These are phyloP conservation scores for Myxocyprinus asiaticus DNA, from an alignment of 2,113 vertebrate genomes.

Conservation along the genomic window DNA sequence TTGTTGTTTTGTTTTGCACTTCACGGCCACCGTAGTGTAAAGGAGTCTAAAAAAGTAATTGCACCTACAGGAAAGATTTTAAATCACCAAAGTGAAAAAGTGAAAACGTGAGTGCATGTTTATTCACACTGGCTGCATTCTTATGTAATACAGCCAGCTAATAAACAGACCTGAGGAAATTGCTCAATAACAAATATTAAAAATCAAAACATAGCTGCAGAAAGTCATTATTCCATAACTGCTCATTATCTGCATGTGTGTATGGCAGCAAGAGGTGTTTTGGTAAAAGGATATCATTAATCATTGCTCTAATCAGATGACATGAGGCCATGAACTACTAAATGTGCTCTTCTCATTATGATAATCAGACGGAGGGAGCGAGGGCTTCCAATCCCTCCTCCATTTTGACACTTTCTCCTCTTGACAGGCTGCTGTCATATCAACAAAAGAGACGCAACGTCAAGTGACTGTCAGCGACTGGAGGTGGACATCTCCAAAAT, in stretches of 20 bases:
- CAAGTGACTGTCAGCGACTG: slow-evolving; percentile 53
- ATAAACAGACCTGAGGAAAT: too few species aligned
- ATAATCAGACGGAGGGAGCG: slow-evolving; percentile 91
- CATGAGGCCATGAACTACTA: slow-evolving; percentile 93
- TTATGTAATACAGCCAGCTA: too few species aligned
- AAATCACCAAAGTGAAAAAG: not conserved
- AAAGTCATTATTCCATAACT: slow-evolving; percentile 24
- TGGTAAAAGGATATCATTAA: slow-evolving; percentile 95
- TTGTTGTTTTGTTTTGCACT: too few species aligned
- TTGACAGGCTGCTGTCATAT: slow-evolving; percentile 73
- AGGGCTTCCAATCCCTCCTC: slow-evolving; percentile 69
- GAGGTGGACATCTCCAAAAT: slow-evolving; percentile 29
- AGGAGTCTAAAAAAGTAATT: too few species aligned
- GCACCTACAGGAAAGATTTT: too few species aligned
- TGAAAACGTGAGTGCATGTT: not conserved
- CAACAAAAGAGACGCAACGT: slow-evolving; percentile 60
- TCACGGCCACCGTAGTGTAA: too few species aligned
- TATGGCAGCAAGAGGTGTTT: slow-evolving; percentile 65
- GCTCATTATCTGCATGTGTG: slow-evolving; percentile 30
- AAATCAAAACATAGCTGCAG: slow-evolving; percentile 1
- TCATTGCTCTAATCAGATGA: slow-evolving; percentile 98
- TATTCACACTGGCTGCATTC: too few species aligned
- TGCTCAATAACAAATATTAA: slow-evolving; percentile 16
- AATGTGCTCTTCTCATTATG: slow-evolving; percentile 99
- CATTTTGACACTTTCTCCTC: slow-evolving; percentile 73